Base-by-base conservation (phyloP, 2,888 invertebrate genomes). In the Stratiomys singularior region DNA sequence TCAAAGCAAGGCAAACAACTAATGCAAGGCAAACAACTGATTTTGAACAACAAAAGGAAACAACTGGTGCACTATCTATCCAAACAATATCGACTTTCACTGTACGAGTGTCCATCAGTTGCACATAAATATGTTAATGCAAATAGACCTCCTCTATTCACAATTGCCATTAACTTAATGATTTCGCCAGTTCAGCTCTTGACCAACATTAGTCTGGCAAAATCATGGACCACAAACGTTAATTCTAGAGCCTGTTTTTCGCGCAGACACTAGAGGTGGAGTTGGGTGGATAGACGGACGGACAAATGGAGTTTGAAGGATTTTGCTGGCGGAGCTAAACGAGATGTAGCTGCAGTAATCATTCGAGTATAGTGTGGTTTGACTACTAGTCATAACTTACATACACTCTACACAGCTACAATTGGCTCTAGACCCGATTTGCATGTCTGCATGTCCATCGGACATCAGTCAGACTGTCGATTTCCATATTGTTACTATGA, bases 211-310 rank as follows among this genome's bases (percentile, higher is more conserved):
- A 28, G 18, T 21, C 66, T 37, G 66, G 37, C 66, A 30, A 66
- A 66, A 66, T 66, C 66, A 66, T 66, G 28, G 66, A 66, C 37
- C 66, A 37, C 66, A 66, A 66, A 30, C 3, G 37, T 66, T 37
- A 66, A 66, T 66, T n/a, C 66, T 66, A 37, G 66, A 7, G n/a
- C 15, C 28, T 25, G 23, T 63, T 9, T 23, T 5, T 15, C 25
- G 63, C 28, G 63, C 28, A 9, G 1, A 15, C 15, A 3, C 52
- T 11, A 58, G 52, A 18, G 52, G 21, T 18, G 23, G 58, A 23
- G 23, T 23, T 58, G 58, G 58, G 58, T 58, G 21, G 58, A 18
- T 15, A 18, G 21, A 3, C 18, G 21, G 1, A 18, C 58, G 5
- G 11, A 21, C 52, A 58, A 23, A 58, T 23, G 37, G 37, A 37